Evolutionary conservation across 2,888 invertebrate species (phyloP).

Genomic region (Monochamus alternatus): DNA sequence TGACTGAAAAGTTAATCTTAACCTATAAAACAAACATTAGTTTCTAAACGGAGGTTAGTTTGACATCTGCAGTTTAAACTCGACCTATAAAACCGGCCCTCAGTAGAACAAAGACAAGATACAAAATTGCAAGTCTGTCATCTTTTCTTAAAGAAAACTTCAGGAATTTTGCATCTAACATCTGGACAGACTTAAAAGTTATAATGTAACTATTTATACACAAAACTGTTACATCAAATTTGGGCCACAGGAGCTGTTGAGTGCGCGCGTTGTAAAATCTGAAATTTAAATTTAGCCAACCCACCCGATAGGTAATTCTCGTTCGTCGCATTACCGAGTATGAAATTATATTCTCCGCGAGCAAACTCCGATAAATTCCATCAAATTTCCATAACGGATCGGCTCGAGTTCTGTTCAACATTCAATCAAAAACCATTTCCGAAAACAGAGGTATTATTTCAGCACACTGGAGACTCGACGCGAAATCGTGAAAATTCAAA

Average conservation of each 20-base stretch:
- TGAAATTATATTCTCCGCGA: constrained; percentile 19
- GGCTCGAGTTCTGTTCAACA: constrained; percentile 14
- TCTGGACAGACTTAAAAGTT: too few species aligned
- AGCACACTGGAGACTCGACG: not conserved
- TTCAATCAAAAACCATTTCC: constrained; percentile 37
- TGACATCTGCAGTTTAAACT: too few species aligned
- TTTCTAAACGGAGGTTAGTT: too few species aligned
- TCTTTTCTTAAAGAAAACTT: too few species aligned
- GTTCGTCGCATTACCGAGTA: constrained; percentile 24
- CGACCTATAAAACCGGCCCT: too few species aligned
- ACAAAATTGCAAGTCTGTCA: too few species aligned
- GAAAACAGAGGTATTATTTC: constrained; percentile 36
- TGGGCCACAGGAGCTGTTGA: constrained; percentile 2
- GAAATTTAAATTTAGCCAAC: constrained; percentile 21
- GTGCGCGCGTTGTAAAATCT: constrained; percentile 5
- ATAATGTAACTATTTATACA: too few species aligned
- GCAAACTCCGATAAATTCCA: constrained; percentile 16
- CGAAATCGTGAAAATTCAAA: constrained; percentile 43
- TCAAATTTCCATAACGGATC: constrained; percentile 29
- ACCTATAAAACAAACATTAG: too few species aligned
- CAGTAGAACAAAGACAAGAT: too few species aligned
- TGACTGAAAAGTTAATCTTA: too few species aligned
- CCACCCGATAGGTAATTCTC: constrained; percentile 15
- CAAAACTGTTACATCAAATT: not conserved
- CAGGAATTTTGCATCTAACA: too few species aligned